Percentiles rank a stretch among this genome's conserved stretches.
Evolutionary conservation across 2,797 vertebrate species (phyloP).

Genomic region (Sandelia bainsii): DNA sequence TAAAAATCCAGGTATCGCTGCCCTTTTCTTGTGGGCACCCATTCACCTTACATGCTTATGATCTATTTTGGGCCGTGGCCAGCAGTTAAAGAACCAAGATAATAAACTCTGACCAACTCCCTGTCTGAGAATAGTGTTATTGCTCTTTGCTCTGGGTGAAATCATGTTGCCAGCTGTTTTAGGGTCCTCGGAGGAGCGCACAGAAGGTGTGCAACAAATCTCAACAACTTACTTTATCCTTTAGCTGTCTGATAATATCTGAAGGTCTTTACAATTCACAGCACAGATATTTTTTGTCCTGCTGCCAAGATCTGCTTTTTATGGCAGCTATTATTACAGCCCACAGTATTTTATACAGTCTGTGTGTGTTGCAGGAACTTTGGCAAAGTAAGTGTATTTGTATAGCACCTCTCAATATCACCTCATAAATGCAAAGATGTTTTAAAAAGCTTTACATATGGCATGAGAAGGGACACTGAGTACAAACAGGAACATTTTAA

Average conservation of each 20-base stretch:
- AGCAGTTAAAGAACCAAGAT: constrained; percentile 44
- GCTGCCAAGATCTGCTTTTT: constrained; percentile 54
- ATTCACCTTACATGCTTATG: constrained; percentile 20
- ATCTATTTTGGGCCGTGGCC: constrained; percentile 51
- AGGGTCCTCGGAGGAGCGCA: constrained; percentile 55
- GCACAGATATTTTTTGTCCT: constrained; percentile 46
- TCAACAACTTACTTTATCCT: constrained; percentile 36
- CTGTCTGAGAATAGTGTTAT: constrained; percentile 39
- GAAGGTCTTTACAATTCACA: constrained; percentile 49
- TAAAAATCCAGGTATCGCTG: constrained; percentile 37
- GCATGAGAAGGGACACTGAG: not conserved
- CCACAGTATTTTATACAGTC: constrained; percentile 44
- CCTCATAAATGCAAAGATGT: constrained; percentile 30
- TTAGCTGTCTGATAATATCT: constrained; percentile 53
- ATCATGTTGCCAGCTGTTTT: constrained; percentile 42
- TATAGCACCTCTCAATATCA: constrained; percentile 30
- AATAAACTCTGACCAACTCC: constrained; percentile 11
- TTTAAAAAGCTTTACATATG: constrained; percentile 31
- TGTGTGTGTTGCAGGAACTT: constrained; percentile 39
- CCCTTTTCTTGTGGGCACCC: constrained; percentile 37
- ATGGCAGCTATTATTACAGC: constrained; percentile 52
- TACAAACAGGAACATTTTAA: not conserved
- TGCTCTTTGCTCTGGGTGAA: constrained; percentile 37
- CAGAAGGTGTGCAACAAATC: constrained; percentile 32
- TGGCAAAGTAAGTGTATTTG: constrained; percentile 30